These are phyloP conservation scores for Vanacampus margaritifer DNA, from an alignment of 2,113 vertebrate species.

Conservation along the genomic window DNA sequence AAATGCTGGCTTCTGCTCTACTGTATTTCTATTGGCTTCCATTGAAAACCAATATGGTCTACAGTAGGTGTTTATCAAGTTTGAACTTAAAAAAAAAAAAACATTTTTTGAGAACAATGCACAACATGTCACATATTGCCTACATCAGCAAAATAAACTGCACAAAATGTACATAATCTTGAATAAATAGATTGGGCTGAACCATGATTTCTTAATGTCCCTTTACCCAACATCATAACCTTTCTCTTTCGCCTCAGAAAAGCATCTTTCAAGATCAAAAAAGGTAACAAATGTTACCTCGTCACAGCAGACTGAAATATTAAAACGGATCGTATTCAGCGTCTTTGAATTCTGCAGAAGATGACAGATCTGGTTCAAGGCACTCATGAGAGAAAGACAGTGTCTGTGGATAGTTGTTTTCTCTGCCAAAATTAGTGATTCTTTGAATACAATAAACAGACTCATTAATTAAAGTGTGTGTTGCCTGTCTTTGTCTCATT, in stretches of 20 bases:
- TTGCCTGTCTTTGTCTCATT: constrained; percentile 7
- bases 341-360: neutral
- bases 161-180: neutral
- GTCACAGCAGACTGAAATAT: constrained; percentile 31
- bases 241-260: neutral
- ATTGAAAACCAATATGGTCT: no score
- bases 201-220: neutral
- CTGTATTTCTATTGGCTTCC: no score
- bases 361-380: constrained; percentile 32
- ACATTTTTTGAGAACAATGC: no score
- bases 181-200: neutral
- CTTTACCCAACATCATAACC: no score
- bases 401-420: neutral
- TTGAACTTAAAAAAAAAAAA: no score
- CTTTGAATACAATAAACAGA: constrained; percentile 9
- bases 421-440: constrained; percentile 8
- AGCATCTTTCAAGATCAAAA: constrained; percentile 28
- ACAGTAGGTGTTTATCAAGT: no score
- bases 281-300: constrained; percentile 42
- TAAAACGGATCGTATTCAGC: constrained; percentile 33
- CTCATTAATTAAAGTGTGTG: constrained; percentile 14
- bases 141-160: neutral
- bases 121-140: neutral
- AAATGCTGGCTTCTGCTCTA: no score
- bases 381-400: constrained; percentile 20